phyloP scores from a whole-genome alignment of 2,113 vertebrate genomes.

The Clarias magur region DNA sequence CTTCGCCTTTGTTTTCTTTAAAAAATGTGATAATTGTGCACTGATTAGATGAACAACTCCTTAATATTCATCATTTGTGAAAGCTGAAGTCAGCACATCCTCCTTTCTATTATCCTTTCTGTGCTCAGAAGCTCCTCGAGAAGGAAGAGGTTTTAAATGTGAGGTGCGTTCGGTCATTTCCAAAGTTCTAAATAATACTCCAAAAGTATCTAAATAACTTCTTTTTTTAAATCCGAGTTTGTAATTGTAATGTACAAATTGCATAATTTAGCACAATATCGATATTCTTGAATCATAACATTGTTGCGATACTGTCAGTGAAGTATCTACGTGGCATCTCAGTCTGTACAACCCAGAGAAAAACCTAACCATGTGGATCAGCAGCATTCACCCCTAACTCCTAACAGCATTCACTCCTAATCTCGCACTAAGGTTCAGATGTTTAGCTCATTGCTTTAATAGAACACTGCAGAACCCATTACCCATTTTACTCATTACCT shows the following conservation, averaged over 20 bases:
- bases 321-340: neutral
- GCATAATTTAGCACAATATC: neutral
- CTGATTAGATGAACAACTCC: neutral
- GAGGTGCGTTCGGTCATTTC: neutral
- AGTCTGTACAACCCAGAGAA: neutral
- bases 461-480: neutral
- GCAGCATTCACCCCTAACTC: too few relatives aligned
- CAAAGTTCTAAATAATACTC: too few relatives aligned
- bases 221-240: neutral
- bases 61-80: neutral
- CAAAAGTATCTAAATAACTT: neutral
- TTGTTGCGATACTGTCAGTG: neutral
- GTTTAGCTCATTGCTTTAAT: neutral
- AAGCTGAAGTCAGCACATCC: neutral
- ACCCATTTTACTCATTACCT: too few relatives aligned
- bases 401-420: neutral
- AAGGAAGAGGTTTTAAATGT: neutral
- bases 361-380: neutral
- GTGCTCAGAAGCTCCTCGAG: neutral
- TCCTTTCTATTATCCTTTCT: neutral
- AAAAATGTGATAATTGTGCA: neutral
- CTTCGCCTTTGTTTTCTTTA: neutral
- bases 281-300: neutral
- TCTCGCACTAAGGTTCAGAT: neutral
- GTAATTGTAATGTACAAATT: neutral